Evolutionary conservation across 2,113 vertebrate genomes (phyloP).

Genomic region (Periophthalmus modestus): DNA sequence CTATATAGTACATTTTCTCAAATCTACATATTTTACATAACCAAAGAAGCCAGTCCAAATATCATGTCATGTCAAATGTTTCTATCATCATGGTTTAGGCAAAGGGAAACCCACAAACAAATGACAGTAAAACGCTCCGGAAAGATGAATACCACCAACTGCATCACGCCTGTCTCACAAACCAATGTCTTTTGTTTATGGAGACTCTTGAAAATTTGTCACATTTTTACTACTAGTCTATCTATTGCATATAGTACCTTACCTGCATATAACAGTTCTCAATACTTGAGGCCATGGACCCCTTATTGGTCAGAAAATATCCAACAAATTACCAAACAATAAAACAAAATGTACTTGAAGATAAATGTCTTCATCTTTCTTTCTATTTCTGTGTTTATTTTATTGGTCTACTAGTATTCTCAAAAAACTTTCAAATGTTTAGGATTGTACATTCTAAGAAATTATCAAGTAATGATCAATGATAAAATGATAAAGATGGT

Average conservation of each 20-base stretch:
- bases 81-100: not conserved
- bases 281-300: too few species aligned
- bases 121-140: constrained; percentile 60
- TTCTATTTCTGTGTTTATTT: too few species aligned
- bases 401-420: too few species aligned
- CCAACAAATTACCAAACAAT: too few species aligned
- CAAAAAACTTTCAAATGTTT: too few species aligned
- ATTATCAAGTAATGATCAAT: too few species aligned
- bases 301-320: too few species aligned
- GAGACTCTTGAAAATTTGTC: not conserved
- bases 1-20: too few species aligned
- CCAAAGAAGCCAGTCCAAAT: not conserved
- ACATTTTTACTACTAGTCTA: not conserved
- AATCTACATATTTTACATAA: not conserved
- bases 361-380: too few species aligned
- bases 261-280: not conserved
- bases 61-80: not conserved
- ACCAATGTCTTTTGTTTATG: not conserved
- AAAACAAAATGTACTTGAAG: too few species aligned
- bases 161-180: not conserved
- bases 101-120: constrained; percentile 61
- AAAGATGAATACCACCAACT: constrained; percentile 25
- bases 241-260: not conserved
- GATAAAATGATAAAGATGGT: too few species aligned
- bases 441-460: too few species aligned